These are phyloP conservation scores for Galeopsomyia nigrocyanea DNA, from an alignment of 2,888 invertebrate species.

Conservation along the genomic window DNA sequence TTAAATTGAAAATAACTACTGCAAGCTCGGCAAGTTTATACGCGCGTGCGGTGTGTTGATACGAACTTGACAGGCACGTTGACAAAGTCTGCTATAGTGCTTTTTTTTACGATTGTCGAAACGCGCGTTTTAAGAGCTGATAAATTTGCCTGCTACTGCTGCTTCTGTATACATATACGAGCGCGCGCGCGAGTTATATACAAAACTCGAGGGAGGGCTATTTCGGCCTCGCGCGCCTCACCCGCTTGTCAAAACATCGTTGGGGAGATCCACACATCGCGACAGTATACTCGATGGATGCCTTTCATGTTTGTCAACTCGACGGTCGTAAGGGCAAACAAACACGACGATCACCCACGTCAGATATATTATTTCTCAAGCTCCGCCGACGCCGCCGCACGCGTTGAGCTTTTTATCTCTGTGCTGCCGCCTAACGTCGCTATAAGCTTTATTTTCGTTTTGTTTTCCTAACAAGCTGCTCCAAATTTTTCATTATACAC, in stretches of 20 bases:
- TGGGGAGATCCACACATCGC: constrained; percentile 39
- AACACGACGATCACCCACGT: constrained; percentile 54
- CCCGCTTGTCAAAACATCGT: constrained; percentile 57
- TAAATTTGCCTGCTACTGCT: constrained; percentile 54
- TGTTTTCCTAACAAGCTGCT: too few relatives aligned
- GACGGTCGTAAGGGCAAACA: constrained; percentile 58
- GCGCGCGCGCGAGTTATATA: constrained; percentile 7
- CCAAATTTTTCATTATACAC: not conserved
- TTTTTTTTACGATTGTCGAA: constrained; percentile 62
- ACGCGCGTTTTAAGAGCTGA: constrained; percentile 62
- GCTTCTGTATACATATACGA: constrained; percentile 13
- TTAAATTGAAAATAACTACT: constrained; percentile 64
- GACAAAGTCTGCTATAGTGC: constrained; percentile 63
- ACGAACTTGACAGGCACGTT: constrained; percentile 67
- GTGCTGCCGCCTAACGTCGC: not conserved
- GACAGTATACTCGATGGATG: constrained; percentile 44
- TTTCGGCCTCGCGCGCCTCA: constrained; percentile 23
- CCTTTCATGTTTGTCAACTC: constrained; percentile 62
- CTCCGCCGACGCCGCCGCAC: not conserved
- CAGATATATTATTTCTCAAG: constrained; percentile 29
- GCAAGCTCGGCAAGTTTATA: constrained; percentile 8
- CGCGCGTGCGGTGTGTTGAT: constrained; percentile 61
- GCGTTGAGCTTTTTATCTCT: constrained; percentile 20
- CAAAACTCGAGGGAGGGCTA: constrained; percentile 23
- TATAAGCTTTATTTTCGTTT: too few relatives aligned